These are phyloP conservation scores for Poeciliopsis turrubarensis DNA, from an alignment of 2,113 vertebrate genomes.

Conservation along the genomic window DNA sequence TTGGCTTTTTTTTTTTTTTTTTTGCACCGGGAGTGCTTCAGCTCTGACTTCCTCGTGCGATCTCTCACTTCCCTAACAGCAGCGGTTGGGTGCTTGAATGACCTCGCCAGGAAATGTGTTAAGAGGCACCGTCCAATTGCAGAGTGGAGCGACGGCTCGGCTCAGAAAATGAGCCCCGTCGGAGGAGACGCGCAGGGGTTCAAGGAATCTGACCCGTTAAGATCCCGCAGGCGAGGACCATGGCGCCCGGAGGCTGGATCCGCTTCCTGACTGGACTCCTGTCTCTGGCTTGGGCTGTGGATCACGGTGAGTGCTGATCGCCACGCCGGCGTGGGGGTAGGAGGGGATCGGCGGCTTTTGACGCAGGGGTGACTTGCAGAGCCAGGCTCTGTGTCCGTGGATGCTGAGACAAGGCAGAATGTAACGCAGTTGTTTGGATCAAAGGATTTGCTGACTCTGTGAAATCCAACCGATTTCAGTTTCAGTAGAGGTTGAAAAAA, in stretches of 20 bases:
- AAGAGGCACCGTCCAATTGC: background rate
- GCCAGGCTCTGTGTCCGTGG: background rate
- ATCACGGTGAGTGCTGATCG: conserved; percentile 46
- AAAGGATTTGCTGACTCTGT: background rate
- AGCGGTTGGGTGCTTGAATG: background rate
- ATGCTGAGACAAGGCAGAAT: too few species aligned
- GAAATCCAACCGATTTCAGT: background rate
- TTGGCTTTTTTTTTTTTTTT: conserved; percentile 1
- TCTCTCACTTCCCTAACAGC: conserved; percentile 51
- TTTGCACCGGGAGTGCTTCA: conserved; percentile 9
- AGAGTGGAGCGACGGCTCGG: background rate
- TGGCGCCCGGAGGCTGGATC: conserved; percentile 8
- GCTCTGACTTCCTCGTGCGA: conserved; percentile 7
- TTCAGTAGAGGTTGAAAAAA: background rate
- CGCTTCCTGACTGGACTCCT: conserved; percentile 6
- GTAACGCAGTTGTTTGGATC: background rate
- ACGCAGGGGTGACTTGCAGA: background rate
- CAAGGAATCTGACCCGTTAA: conserved; percentile 5
- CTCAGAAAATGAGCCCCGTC: background rate
- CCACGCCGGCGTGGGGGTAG: too few species aligned
- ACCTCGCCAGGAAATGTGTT: conserved; percentile 22
- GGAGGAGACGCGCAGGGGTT: background rate
- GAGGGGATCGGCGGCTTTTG: background rate
- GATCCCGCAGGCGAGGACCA: conserved; percentile 6
- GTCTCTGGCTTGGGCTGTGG: background rate